Evolutionary conservation across 2,113 vertebrate genomes (phyloP), one percentile per base, ranked within the genome.

Genomic region (Haemorhous mexicanus): DNA sequence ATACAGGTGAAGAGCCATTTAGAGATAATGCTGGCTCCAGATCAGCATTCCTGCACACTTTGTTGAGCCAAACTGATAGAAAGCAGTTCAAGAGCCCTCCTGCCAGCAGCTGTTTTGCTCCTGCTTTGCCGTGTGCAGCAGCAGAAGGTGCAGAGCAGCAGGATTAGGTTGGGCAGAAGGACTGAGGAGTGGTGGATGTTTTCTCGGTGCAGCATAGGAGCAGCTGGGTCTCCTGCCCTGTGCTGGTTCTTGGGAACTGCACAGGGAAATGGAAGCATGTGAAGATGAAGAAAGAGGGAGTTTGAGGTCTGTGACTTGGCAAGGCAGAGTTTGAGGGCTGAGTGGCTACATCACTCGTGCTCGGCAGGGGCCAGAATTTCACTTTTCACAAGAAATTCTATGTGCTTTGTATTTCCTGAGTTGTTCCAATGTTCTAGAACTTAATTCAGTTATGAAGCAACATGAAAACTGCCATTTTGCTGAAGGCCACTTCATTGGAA

Each of bases 151-250:
- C 66, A 78, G 80, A 89, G 49, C 73, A 67, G 83, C 43, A 14
- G 55, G 5, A 5, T 43, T 8, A 15, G 58, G 55, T 46, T 2
- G 0, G 56, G 66, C 49, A 41, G 69, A 30, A 13, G 35, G 77
- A 7, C 39, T 11, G 15, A 7, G 52, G 6, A 46, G 64, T 2
- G 18, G 11, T 58, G 74, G 22, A 5, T 19, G 6, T 61, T 47
- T 39, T 5, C 22, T 63, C 12, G 5, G 37, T n/a, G 55, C 80
- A 68, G 0, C 3, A 3, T 0, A 10, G 27, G n/a, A 68, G 16
- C 73, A 68, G 39, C 7, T 50, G 89, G 24, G 24, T 81, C 47
- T 63, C 12, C 18, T 52, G 46, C n/a, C 56, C 35, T 30, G 4
- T 23, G 3, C 39, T 37, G 39, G 21, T 6, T 14, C 39, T 22